phyloP scores from a whole-genome alignment of 2,888 invertebrate species.

The Drosophila acutilabella region DNA sequence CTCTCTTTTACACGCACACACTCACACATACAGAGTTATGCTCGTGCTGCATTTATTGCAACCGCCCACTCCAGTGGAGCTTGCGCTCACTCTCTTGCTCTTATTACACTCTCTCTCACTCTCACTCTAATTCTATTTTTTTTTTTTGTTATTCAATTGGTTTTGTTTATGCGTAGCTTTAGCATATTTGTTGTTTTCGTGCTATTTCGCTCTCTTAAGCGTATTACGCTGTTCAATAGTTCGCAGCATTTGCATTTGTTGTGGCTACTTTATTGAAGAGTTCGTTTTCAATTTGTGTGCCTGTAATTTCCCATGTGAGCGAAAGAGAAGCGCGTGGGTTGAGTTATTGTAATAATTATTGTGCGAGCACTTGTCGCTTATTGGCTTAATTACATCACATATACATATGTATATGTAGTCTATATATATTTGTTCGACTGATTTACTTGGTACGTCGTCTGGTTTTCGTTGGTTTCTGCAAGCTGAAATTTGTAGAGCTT shows the following conservation, averaged over 20 bases:
- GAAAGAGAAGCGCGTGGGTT: slow-evolving; percentile 21
- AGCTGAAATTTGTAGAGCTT: slow-evolving; percentile 25
- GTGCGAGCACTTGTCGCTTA: slow-evolving; percentile 41
- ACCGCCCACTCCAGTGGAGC: slow-evolving; percentile 46
- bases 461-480: slow-evolving; percentile 52
- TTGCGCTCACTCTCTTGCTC: slow-evolving; percentile 24
- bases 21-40: slow-evolving; percentile 19
- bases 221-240: slow-evolving; percentile 51
- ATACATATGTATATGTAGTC: background rate
- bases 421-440: slow-evolving; percentile 25
- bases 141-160: slow-evolving; percentile 55
- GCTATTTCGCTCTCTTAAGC: slow-evolving; percentile 43
- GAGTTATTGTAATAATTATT: slow-evolving; percentile 44
- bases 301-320: slow-evolving; percentile 10
- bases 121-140: slow-evolving; percentile 11
- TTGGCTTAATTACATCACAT: slow-evolving; percentile 38
- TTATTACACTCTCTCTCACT: slow-evolving; percentile 2
- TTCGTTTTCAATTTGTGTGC: slow-evolving; percentile 7
- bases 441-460: slow-evolving; percentile 26
- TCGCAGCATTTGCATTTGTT: slow-evolving; percentile 31
- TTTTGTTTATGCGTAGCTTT: slow-evolving; percentile 66
- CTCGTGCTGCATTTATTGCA: slow-evolving; percentile 44
- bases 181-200: slow-evolving; percentile 45
- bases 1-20: slow-evolving; percentile 18
- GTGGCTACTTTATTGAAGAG: slow-evolving; percentile 40